Evolutionary conservation across 2,797 vertebrate genomes (phyloP).

Genomic region (Borostomias antarcticus): DNA sequence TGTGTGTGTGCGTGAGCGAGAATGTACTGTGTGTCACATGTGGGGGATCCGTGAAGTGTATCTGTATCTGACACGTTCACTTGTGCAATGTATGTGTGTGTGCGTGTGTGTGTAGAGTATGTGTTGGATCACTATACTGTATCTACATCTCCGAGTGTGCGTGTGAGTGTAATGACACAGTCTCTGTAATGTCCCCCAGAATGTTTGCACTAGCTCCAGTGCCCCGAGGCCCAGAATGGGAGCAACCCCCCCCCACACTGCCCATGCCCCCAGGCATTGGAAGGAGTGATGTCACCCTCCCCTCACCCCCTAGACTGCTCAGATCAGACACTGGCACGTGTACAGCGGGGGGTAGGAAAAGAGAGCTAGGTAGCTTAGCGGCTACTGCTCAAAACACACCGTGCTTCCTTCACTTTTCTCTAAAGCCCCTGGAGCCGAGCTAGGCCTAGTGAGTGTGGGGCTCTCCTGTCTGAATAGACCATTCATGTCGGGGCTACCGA

Average conservation of each 20-base stretch:
- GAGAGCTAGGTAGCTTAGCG: slow-evolving; percentile 37
- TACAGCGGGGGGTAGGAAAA: slow-evolving; percentile 8
- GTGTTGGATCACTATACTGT: slow-evolving; percentile 1
- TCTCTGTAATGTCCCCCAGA: slow-evolving; percentile 55
- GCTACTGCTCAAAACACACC: slow-evolving; percentile 32
- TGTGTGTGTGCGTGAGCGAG: not conserved
- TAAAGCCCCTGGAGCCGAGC: not conserved
- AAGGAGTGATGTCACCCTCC: slow-evolving; percentile 76
- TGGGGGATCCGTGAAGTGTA: not conserved
- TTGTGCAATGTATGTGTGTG: slow-evolving; percentile 22
- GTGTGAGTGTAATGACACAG: slow-evolving; percentile 54
- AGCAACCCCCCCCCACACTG: too few relatives aligned
- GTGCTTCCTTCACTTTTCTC: slow-evolving; percentile 46
- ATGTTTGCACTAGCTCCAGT: slow-evolving; percentile 54
- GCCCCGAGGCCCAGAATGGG: slow-evolving; percentile 54
- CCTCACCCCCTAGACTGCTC: slow-evolving; percentile 48
- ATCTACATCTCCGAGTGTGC: slow-evolving; percentile 2
- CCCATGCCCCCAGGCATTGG: slow-evolving; percentile 67
- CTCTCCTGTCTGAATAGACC: slow-evolving; percentile 54
- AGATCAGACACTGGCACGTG: slow-evolving; percentile 64
- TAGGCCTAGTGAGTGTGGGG: not conserved
- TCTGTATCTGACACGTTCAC: not conserved
- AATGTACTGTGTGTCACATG: not conserved
- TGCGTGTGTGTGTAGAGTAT: slow-evolving; percentile 9
- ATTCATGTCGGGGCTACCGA: slow-evolving; percentile 58